Base-by-base conservation (phyloP, 2,888 invertebrate species). In the Holacanthella duospinosa region DNA sequence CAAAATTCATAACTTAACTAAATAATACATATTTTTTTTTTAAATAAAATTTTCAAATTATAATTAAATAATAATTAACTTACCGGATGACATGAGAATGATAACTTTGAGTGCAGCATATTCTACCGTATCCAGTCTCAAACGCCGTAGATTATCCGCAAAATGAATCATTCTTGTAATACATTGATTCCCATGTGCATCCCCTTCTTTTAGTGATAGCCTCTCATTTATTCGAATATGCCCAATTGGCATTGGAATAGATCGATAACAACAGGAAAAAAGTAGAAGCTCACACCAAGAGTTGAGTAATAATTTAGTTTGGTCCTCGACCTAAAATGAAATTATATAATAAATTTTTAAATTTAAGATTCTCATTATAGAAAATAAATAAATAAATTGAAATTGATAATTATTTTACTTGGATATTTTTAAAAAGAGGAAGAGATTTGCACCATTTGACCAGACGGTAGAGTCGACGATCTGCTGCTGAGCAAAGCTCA, bases 401-500 rank as follows among this genome's bases (percentile, higher is more conserved):
- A 44, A 28, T 28, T 57, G 4, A 9, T 43, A 62, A 19, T n/a
- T 57, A 25, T 6, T 19, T 82, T 75, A 92, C 92, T 75, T 93
- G 91, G 74, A 96, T 94, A 79, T 93, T 92, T 77, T 94, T 93
- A 77, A 96, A 96, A 28, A 96, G 84, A 21, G 96, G 95, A 77
- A 96, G 80, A 78, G 93, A 94, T 78, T 96, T 92, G 81, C 95
- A 95, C 96, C 96, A 96, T 77, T 95, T 93, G 68, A 96, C 96
- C 73, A 96, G 93, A 81, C 95, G 93, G 78, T 95, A 96, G 24
- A 96, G 83, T 57, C 95, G 82, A 78, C 94, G 91, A 78, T 96
- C 96, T 55, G 95, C 95, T 66, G 93, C 93, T 76, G 90, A 89
- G 81, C 92, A 93, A 75, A 93, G 82, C 78, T 90, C 91, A 1